Percentiles rank a stretch among this genome's conserved stretches.
Conservation (phyloP, 1,140 invertebrate genomes). For the Drosophila triauraria region DNA sequence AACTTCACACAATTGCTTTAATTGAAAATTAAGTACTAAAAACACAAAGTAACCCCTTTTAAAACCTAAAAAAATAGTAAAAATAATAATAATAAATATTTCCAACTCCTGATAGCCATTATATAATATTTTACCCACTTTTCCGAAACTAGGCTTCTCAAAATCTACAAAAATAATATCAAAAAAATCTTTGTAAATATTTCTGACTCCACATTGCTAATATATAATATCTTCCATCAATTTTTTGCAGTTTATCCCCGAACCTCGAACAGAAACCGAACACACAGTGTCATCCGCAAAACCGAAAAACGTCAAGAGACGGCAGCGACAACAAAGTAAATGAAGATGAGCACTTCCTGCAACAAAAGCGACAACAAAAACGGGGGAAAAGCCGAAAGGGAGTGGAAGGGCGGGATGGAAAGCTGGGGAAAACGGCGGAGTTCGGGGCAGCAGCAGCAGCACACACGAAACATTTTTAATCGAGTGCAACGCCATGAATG, state of each 20-base stretch:
- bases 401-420: conserved; percentile 7
- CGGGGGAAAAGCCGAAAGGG: conserved; percentile 5
- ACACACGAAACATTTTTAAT: conserved; percentile 74
- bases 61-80: too few species aligned
- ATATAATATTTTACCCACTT: too few species aligned
- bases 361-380: conserved; percentile 75
- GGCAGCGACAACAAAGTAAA: conserved; percentile 75
- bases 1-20: too few species aligned
- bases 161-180: background rate
- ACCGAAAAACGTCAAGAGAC: conserved; percentile 58
- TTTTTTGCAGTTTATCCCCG: conserved; percentile 16
- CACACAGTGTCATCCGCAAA: conserved; percentile 53
- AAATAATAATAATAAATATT: background rate
- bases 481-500: conserved; percentile 79
- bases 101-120: background rate
- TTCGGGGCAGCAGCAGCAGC: conserved; percentile 3
- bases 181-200: background rate
- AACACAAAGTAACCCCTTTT: background rate
- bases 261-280: conserved; percentile 23
- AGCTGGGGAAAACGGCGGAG: conserved; percentile 7
- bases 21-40: too few species aligned
- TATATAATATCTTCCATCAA: background rate
- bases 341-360: conserved; percentile 83
- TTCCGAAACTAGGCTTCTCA: background rate
- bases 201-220: fast-evolving